Base-by-base conservation (phyloP, 2,888 invertebrate species). In the Choristoneura rosaceana region DNA sequence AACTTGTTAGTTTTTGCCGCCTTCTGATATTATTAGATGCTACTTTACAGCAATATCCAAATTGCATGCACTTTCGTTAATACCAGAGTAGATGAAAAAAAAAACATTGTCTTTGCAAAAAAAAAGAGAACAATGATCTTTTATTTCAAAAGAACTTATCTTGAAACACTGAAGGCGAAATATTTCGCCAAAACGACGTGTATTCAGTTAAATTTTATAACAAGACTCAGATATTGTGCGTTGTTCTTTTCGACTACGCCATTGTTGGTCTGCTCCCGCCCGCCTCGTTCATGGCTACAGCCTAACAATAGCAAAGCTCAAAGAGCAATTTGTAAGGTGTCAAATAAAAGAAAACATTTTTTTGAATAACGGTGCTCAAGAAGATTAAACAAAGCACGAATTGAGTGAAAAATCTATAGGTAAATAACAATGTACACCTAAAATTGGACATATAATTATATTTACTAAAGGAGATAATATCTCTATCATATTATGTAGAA, bases 301-400 rank as follows among this genome's bases (percentile, higher is more conserved):
- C 43, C 17, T 38, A 67, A 71, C 62, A 71, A 58, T 58, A 67
- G 68, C 62, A 71, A 58, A 41, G 43, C 55, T 45, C 34, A 8
- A 25, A 17, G 25, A n/a, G 63, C 64, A 52, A 69, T 73, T 69
- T 69, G 69, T 69, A 52, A 69, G 43, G 73, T 69, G 68, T 60
- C 73, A 64, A 69, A 66, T 66, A 55, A 25, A 64, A 52, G 68
- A 73, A 59, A 63, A 66, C 52, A 61, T 52, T 41, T 68, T 73
- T 71, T 73, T 68, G 63, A 73, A 69, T 73, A 73, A 68, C 50
- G 59, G 69, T 63, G 63, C 64, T 66, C 52, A 60, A 58, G 71
- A 63, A 17, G 55, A 33, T n/a, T 34, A 58, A 41, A 69, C 59
- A 68, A 73, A 10, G 60, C 67, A 2, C 34, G 58, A 1, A 43